These are phyloP conservation scores for Entomobrya multifasciata DNA, from an alignment of 2,888 invertebrate genomes.

Conservation along the genomic window DNA sequence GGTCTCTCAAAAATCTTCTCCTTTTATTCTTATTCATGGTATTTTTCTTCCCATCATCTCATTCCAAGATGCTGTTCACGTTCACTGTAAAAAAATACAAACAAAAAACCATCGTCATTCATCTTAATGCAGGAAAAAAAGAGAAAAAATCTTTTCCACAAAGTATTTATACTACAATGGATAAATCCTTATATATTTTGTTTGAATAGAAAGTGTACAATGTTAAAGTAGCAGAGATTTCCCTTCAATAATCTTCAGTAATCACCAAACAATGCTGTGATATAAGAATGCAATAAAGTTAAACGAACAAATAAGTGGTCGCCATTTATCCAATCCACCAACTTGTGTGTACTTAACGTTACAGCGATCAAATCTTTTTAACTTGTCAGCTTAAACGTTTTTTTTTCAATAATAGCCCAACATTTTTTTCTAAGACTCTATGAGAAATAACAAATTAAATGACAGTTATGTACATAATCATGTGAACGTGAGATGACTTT, in stretches of 20 bases:
- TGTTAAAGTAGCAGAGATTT: conserved; percentile 16
- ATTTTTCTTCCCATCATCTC: not conserved
- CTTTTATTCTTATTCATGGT: not conserved
- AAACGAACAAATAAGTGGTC: not conserved
- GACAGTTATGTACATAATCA: conserved; percentile 16
- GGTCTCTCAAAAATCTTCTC: not conserved
- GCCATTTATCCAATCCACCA: too few species aligned
- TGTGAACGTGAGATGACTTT: not conserved
- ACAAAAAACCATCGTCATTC: conserved; percentile 73
- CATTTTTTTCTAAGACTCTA: too few species aligned
- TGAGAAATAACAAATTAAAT: conserved; percentile 7
- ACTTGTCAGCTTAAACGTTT: conserved; percentile 34
- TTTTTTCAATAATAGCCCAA: not conserved
- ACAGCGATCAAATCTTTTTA: conserved; percentile 7
- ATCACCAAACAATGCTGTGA: conserved; percentile 38
- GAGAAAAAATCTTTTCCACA: too few species aligned
- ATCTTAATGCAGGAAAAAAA: conserved; percentile 68
- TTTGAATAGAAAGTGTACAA: not conserved
- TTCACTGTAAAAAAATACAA: conserved; percentile 54
- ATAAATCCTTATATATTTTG: too few species aligned
- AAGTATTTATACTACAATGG: too few species aligned
- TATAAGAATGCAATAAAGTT: not conserved
- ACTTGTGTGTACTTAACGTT: not conserved
- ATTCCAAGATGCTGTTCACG: not conserved
- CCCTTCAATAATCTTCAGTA: conserved; percentile 46